A percentile compares a stretch with the other conserved stretches of the same genome.
Evolutionary conservation across 2,797 vertebrate species (phyloP).

Genomic region (Amphiprion clarkii): DNA sequence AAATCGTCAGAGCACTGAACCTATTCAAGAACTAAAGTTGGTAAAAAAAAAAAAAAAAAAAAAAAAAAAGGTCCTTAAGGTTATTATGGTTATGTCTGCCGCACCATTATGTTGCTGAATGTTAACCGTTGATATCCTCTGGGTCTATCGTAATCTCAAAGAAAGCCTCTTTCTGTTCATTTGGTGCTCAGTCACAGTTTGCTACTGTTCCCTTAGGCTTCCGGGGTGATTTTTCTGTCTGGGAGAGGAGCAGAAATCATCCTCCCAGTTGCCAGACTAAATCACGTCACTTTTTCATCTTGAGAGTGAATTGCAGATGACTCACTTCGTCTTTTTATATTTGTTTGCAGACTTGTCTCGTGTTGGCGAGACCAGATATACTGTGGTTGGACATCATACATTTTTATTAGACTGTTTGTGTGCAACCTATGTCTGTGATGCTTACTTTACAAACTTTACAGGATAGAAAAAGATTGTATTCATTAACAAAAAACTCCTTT

Average conservation of each 20-base stretch:
- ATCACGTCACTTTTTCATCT: slow-evolving; percentile 62
- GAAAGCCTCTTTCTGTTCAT: slow-evolving; percentile 44
- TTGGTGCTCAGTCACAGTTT: slow-evolving; percentile 63
- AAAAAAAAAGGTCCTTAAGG: background rate
- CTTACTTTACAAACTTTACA: slow-evolving; percentile 9
- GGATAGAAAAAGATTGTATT: no score
- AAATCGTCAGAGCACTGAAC: slow-evolving; percentile 4
- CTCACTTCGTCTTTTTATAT: background rate
- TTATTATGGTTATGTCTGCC: slow-evolving; percentile 29
- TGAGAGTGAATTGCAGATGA: slow-evolving; percentile 42
- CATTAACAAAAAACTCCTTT: no score
- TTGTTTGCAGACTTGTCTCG: slow-evolving; percentile 21
- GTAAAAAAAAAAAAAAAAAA: slow-evolving; percentile 18
- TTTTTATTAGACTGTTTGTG: slow-evolving; percentile 23
- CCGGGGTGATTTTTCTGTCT: slow-evolving; percentile 50
- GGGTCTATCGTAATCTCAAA: slow-evolving; percentile 38
- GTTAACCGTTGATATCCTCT: slow-evolving; percentile 38
- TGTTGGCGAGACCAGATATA: slow-evolving; percentile 10
- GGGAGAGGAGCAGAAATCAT: slow-evolving; percentile 59
- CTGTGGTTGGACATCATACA: slow-evolving; percentile 21
- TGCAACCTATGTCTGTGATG: background rate
- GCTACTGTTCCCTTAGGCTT: slow-evolving; percentile 35
- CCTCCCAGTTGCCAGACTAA: slow-evolving; percentile 47
- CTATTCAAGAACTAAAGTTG: background rate
- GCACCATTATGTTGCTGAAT: slow-evolving; percentile 30